Evolutionary conservation across 2,113 vertebrate species (phyloP).

Genomic region (Lycaon pictus): DNA sequence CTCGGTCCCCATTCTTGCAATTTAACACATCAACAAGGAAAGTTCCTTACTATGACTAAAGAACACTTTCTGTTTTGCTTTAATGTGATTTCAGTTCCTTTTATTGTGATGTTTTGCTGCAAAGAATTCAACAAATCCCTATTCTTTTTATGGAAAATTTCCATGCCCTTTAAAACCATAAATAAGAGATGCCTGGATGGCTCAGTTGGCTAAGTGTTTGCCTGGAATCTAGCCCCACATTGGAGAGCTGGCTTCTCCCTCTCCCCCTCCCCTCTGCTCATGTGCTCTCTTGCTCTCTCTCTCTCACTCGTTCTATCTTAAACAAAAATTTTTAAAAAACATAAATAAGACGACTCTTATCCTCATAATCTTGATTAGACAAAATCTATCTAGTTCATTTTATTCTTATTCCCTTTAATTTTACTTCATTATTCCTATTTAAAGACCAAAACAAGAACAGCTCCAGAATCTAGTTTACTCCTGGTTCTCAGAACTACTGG

Average conservation of each 20-base stretch:
- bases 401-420: not conserved
- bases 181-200: not conserved
- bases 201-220: no score
- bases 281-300: no score
- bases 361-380: not conserved
- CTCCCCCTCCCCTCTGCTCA: no score
- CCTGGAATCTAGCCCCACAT: no score
- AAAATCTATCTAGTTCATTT: not conserved
- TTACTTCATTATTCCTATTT: slow-evolving; percentile 17
- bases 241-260: no score
- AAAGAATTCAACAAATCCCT: slow-evolving; percentile 4
- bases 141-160: not conserved
- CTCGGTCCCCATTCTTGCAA: not conserved
- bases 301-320: no score
- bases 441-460: not conserved
- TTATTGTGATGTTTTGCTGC: not conserved
- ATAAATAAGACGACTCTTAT: not conserved
- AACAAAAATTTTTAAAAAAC: not conserved
- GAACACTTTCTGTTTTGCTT: not conserved
- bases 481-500: not conserved
- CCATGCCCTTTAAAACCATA: not conserved
- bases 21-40: not conserved
- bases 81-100: not conserved
- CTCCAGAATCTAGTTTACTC: not conserved
- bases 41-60: slow-evolving; percentile 32